phyloP scores from a whole-genome alignment of 2,888 invertebrate genomes.

The Lordiphosa andalusiaca region DNA sequence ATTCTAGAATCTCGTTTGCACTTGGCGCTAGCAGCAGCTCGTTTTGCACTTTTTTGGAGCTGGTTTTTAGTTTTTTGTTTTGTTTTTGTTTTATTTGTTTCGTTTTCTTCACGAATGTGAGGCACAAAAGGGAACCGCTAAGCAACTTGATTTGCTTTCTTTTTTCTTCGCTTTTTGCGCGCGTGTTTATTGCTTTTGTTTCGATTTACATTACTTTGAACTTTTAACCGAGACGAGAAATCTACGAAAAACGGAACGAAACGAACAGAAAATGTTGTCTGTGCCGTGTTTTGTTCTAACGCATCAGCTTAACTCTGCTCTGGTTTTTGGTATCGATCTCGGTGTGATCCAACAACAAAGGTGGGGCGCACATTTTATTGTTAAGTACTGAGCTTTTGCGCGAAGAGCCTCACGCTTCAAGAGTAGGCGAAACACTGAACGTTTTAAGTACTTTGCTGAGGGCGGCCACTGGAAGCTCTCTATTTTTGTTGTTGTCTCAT shows the following conservation, averaged over 20 bases:
- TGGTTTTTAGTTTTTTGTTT: constrained; percentile 46
- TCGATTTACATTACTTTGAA: constrained; percentile 50
- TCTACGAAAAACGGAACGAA: constrained; percentile 33
- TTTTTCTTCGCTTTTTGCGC: constrained; percentile 32
- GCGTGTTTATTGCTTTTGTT: constrained; percentile 9
- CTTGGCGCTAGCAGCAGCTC: constrained; percentile 24
- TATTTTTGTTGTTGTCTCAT: too few relatives aligned
- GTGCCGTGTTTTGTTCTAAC: constrained; percentile 37
- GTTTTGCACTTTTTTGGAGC: constrained; percentile 66
- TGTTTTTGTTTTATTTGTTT: constrained; percentile 1
- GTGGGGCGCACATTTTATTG: too few relatives aligned
- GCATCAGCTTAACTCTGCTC: constrained; percentile 47
- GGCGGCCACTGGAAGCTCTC: too few relatives aligned
- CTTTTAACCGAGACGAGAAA: constrained; percentile 65
- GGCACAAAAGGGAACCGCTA: constrained; percentile 51
- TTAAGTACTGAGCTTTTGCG: too few relatives aligned
- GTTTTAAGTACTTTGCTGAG: too few relatives aligned
- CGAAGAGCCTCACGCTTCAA: too few relatives aligned
- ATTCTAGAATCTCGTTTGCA: constrained; percentile 26
- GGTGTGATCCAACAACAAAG: neutral
- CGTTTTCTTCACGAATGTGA: constrained; percentile 45
- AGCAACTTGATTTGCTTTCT: constrained; percentile 54
- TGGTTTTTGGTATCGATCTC: constrained; percentile 1
- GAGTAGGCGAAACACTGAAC: too few relatives aligned
- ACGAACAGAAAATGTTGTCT: constrained; percentile 25